phyloP scores from a whole-genome alignment of 2,888 invertebrate species.

The Meteorus cinctellus region DNA sequence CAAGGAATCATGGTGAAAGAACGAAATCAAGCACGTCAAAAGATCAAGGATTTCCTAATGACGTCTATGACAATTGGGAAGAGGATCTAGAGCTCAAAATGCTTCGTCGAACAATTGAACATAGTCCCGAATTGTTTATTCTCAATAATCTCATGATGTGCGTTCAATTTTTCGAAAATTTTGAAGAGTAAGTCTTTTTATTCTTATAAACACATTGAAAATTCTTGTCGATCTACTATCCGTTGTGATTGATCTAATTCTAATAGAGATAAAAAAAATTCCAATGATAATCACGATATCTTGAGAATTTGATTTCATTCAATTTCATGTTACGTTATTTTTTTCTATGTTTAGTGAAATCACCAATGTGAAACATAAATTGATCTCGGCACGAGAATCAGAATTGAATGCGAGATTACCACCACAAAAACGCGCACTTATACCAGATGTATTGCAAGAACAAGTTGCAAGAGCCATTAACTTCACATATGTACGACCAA shows the following conservation, averaged over 20 bases:
- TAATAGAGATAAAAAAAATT: constrained; percentile 12
- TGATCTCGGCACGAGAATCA: constrained; percentile 74
- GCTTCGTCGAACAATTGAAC: constrained; percentile 78
- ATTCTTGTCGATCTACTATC: background rate
- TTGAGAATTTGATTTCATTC: background rate
- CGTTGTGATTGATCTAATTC: too few relatives aligned
- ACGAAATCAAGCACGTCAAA: constrained; percentile 13
- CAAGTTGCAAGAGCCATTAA: constrained; percentile 79
- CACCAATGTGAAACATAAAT: constrained; percentile 74
- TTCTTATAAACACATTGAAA: background rate
- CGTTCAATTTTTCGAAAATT: constrained; percentile 87
- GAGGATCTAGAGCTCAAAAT: constrained; percentile 76
- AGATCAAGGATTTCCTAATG: constrained; percentile 38
- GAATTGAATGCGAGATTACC: constrained; percentile 76
- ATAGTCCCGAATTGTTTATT: constrained; percentile 81
- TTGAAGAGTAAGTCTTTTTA: constrained; percentile 78
- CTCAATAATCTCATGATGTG: constrained; percentile 85
- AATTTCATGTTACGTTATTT: background rate
- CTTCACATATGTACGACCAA: constrained; percentile 71
- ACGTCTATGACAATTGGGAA: constrained; percentile 43
- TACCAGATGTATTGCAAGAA: constrained; percentile 83
- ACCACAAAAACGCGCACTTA: constrained; percentile 79
- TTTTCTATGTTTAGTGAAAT: constrained; percentile 75
- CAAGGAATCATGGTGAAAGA: constrained; percentile 13
- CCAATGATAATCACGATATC: constrained; percentile 19